Conservation (phyloP, 1,140 invertebrate genomes). For the Physella acuta region DNA sequence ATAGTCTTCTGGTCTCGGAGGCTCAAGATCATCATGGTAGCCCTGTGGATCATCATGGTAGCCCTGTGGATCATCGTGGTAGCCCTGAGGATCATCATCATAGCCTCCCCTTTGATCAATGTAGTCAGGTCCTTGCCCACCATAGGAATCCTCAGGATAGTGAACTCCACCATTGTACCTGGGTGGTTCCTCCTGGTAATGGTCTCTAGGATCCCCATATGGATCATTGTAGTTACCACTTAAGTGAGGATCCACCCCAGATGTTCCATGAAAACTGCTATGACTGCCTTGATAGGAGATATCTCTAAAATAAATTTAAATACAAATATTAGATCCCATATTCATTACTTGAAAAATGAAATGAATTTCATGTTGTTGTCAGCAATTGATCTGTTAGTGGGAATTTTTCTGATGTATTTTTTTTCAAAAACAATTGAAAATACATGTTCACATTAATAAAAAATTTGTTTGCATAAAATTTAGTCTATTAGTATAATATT, state of each 20-base stretch:
- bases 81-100: conserved; percentile 20
- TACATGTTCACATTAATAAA: no score
- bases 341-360: neutral
- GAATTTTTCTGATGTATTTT: no score
- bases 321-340: no score
- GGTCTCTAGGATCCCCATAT: conserved; percentile 22
- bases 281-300: conserved; percentile 33
- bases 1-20: conserved; percentile 4
- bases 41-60: conserved; percentile 23
- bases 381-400: neutral
- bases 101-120: conserved; percentile 28
- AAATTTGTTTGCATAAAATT: no score
- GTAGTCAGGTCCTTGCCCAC: conserved; percentile 11
- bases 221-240: conserved; percentile 37
- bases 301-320: conserved; percentile 34
- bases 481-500: no score
- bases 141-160: conserved; percentile 27
- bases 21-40: neutral
- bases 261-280: conserved; percentile 31
- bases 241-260: conserved; percentile 24
- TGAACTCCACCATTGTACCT: conserved; percentile 20
- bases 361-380: neutral
- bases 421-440: no score
- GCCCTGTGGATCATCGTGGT: conserved; percentile 6
- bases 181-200: conserved; percentile 24